A percentile compares a stretch with the other conserved stretches of the same genome.
Conservation (phyloP, 2,113 vertebrate species). For the Cheilinus undulatus region DNA sequence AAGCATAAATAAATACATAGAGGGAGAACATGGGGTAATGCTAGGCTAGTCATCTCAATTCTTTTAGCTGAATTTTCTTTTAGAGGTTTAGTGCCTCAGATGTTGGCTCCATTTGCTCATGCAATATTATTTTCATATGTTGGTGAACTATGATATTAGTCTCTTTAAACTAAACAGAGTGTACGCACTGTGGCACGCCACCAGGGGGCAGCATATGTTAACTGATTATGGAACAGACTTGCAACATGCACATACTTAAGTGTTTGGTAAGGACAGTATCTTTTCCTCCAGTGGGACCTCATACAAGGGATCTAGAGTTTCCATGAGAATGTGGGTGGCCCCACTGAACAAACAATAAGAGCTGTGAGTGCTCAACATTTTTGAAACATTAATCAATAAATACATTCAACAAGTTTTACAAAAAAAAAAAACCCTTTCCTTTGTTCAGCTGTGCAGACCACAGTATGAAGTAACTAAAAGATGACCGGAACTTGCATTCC, state of each 20-base stretch:
- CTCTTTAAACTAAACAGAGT: neutral
- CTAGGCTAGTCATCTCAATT: no score
- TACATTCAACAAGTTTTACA: neutral
- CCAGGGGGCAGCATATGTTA: constrained; percentile 51
- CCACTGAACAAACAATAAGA: neutral
- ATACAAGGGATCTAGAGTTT: constrained; percentile 11
- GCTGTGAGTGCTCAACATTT: neutral
- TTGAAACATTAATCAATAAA: neutral
- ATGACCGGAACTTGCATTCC: neutral
- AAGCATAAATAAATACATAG: no score
- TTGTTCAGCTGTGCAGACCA: neutral
- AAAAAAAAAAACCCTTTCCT: neutral
- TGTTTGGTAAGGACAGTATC: fast-evolving
- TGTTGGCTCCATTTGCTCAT: neutral
- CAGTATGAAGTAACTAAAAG: neutral
- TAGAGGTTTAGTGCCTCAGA: neutral
- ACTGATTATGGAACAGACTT: neutral
- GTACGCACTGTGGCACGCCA: constrained; percentile 1
- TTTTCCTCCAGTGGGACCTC: neutral
- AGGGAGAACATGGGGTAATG: no score
- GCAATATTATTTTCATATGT: neutral
- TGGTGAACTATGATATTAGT: neutral
- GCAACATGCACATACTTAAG: neutral
- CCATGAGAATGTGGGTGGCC: constrained; percentile 12
- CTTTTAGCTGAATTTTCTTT: neutral